Base-by-base conservation (phyloP, 2,113 vertebrate genomes). In the Mugil cephalus region DNA sequence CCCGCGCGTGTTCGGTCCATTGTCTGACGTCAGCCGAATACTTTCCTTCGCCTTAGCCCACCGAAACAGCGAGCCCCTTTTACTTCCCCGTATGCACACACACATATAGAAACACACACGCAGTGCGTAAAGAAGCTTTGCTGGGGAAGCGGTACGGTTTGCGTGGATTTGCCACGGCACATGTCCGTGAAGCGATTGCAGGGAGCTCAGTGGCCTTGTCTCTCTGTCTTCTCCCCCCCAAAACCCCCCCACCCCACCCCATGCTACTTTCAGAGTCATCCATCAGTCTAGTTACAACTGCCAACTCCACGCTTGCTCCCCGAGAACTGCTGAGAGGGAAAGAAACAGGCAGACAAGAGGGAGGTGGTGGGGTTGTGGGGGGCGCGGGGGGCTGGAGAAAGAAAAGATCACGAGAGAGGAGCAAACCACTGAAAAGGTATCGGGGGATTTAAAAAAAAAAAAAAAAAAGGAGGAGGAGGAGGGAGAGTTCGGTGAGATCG, bases 231-330 rank as follows among this genome's bases (percentile, higher is more conserved):
- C 76, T 35, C 39, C 66, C 67, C 0, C 55, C 67, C 47, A 7
- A 10, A 47, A 21, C 36, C 24, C 50, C 35, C 30, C 45, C 12
- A 47, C 11, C 55, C 21, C 39, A 48, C 62, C 69, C 13, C 50
- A 62, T 76, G 69, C 79, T 81, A 86, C 79, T 79, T 79, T 87
- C 78, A 60, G 77, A 91, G 77, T 82, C 88, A 91, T 92, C 89
- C 87, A 89, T 92, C 91, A 92, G 88, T 91, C 89, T 91, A 68
- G 87, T 92, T 89, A 81, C 69, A 67, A 86, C 84, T 89, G 88
- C 88, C 89, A 90, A 87, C 80, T 88, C 59, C 36, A 18, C 9
- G 60, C 78, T 79, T 65, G 47, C 75, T 51, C 76, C 80, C 79
- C 21, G 61, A 87, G 80, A 89, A 82, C 74, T 69, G 79, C 79